A percentile compares a stretch with the other conserved stretches of the same genome.
These are phyloP conservation scores for Ophonus ardosiacus DNA, from an alignment of 2,888 invertebrate genomes.

Conservation along the genomic window DNA sequence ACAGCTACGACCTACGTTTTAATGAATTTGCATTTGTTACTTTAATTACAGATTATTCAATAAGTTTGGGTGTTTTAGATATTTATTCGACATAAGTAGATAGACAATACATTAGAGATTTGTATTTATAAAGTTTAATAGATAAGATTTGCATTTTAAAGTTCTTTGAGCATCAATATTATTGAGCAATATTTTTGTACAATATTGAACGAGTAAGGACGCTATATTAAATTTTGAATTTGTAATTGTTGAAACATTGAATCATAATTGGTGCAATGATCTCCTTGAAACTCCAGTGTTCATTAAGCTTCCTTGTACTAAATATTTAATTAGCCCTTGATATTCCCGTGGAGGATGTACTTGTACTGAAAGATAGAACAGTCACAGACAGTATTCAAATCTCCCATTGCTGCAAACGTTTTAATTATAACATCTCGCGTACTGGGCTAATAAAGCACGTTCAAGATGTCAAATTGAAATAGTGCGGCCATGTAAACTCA, in stretches of 20 bases:
- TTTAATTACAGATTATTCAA: too few species aligned
- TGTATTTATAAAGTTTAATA: too few species aligned
- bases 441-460: slow-evolving; percentile 52
- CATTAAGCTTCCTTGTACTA: not conserved
- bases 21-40: too few species aligned
- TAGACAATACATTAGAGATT: too few species aligned
- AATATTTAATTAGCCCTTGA: slow-evolving; percentile 8
- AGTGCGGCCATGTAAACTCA: slow-evolving; percentile 33
- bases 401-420: slow-evolving; percentile 14
- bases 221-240: too few species aligned
- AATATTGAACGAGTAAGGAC: too few species aligned
- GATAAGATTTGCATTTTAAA: too few species aligned
- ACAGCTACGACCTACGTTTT: too few species aligned
- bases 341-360: not conserved
- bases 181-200: too few species aligned
- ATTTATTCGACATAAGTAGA: too few species aligned
- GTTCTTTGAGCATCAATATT: too few species aligned
- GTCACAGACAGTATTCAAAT: not conserved
- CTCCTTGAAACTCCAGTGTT: not conserved
- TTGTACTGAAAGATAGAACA: slow-evolving; percentile 1
- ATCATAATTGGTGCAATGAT: not conserved
- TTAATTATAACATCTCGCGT: slow-evolving; percentile 37
- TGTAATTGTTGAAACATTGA: not conserved
- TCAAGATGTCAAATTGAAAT: slow-evolving; percentile 59
- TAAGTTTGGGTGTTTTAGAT: too few species aligned